These are phyloP conservation scores for Drosophila elegans DNA, from an alignment of 1,140 invertebrate genomes.

Conservation along the genomic window DNA sequence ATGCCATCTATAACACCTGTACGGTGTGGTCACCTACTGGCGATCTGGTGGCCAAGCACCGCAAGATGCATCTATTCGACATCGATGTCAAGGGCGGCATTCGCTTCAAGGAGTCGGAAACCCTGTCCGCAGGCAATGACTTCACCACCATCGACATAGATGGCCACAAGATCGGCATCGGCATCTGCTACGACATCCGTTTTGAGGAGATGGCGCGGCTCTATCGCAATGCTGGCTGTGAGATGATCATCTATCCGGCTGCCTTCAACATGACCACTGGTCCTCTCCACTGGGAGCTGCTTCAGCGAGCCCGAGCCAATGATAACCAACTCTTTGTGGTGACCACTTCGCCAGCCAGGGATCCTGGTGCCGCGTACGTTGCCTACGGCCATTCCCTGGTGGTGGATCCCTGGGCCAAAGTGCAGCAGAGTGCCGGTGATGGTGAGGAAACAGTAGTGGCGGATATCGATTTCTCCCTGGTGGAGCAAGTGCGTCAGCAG, in stretches of 20 bases:
- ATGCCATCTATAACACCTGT: constrained; percentile 95
- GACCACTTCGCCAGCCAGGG: constrained; percentile 91
- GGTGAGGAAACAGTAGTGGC: constrained; percentile 90
- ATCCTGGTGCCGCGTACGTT: constrained; percentile 90
- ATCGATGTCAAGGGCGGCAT: constrained; percentile 97
- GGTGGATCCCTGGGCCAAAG: constrained; percentile 94
- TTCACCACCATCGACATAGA: constrained; percentile 91
- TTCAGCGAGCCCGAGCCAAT: constrained; percentile 91
- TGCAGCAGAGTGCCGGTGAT: constrained; percentile 89
- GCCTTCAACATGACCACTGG: constrained; percentile 98
- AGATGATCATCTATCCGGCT: constrained; percentile 95
- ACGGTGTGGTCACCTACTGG: constrained; percentile 94
- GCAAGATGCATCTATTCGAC: constrained; percentile 97
- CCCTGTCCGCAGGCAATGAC: constrained; percentile 90
- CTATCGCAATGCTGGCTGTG: constrained; percentile 92
- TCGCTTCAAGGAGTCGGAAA: constrained; percentile 96
- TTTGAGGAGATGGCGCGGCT: constrained; percentile 95
- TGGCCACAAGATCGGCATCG: constrained; percentile 93
- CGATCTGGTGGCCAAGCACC: constrained; percentile 89
- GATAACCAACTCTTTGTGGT: constrained; percentile 94
- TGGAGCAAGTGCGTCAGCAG: constrained; percentile 91
- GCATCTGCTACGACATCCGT: constrained; percentile 97
- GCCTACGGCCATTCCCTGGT: constrained; percentile 95
- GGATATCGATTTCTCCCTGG: constrained; percentile 91
- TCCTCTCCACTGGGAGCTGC: constrained; percentile 95